A percentile compares a stretch with the other conserved stretches of the same genome.
Conservation (phyloP, 1,140 invertebrate species). For the Ceratosolen solmsi region DNA sequence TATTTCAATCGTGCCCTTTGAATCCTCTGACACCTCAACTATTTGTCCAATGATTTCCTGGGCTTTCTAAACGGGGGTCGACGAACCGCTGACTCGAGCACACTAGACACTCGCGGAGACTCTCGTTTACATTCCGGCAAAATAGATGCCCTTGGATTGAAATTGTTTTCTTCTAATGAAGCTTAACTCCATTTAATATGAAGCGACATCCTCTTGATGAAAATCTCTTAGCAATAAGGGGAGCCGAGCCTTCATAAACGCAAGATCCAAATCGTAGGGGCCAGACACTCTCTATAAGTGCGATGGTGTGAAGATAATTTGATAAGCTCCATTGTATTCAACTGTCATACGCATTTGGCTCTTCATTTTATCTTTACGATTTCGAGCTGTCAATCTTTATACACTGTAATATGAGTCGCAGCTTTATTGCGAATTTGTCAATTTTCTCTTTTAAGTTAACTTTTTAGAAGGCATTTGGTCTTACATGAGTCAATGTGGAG, state of each 20-base stretch:
- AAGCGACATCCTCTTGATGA: neutral
- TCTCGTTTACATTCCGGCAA: neutral
- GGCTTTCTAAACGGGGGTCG: neutral
- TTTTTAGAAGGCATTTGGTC: no score
- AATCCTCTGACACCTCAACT: no score
- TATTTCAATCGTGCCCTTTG: no score
- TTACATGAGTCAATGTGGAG: no score
- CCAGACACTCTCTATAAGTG: neutral
- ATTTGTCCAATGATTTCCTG: no score
- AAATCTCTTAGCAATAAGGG: neutral
- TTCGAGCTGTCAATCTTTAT: constrained; percentile 3
- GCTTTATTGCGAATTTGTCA: no score
- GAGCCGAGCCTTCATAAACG: neutral
- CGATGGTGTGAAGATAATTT: neutral
- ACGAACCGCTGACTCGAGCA: no score
- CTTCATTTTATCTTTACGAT: neutral
- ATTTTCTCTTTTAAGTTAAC: no score
- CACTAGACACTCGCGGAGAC: no score
- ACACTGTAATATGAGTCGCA: neutral
- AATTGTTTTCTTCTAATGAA: constrained; percentile 4
- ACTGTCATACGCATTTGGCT: neutral
- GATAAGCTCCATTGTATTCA: neutral
- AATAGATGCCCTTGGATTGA: neutral
- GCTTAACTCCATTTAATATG: neutral
- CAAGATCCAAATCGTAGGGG: neutral